A percentile compares a stretch with the other conserved stretches of the same genome.
Conservation (phyloP, 2,113 vertebrate genomes). For the Polypterus bichir region DNA sequence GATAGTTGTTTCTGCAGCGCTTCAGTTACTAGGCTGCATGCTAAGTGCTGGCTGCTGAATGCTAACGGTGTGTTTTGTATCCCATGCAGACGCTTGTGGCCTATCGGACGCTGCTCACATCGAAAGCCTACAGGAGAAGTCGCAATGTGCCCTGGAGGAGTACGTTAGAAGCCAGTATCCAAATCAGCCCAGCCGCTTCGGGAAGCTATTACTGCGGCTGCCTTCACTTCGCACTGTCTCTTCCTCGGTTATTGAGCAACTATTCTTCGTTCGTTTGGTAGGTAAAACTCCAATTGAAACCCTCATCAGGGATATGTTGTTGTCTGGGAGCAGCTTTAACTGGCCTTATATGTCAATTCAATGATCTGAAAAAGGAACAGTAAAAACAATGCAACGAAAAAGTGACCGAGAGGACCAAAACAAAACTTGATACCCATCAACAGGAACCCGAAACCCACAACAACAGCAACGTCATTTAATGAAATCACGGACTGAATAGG, state of each 20-base stretch:
- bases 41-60: too few species aligned
- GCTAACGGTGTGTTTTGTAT: too few species aligned
- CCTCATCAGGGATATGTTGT: slow-evolving; percentile 98
- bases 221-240: slow-evolving; percentile 91
- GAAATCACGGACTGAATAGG: slow-evolving; percentile 18
- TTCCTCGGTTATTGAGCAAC: slow-evolving; percentile 94
- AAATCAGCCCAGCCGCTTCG: slow-evolving; percentile 96
- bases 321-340: slow-evolving; percentile 99
- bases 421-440: slow-evolving; percentile 33
- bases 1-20: too few species aligned
- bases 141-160: slow-evolving; percentile 92
- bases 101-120: slow-evolving; percentile 95
- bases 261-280: slow-evolving; percentile 99
- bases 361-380: slow-evolving; percentile 73
- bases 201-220: slow-evolving; percentile 89
- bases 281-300: slow-evolving; percentile 99
- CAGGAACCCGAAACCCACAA: slow-evolving; percentile 48
- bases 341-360: slow-evolving; percentile 99
- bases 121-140: slow-evolving; percentile 95
- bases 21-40: too few species aligned
- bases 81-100: slow-evolving; percentile 80
- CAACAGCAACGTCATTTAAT: slow-evolving; percentile 32
- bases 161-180: slow-evolving; percentile 96
- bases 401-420: slow-evolving; percentile 41
- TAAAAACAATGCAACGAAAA: slow-evolving; percentile 34